A percentile compares a stretch with the other conserved stretches of the same genome.
Conservation (phyloP, 2,113 vertebrate genomes). For the Heterotis niloticus region DNA sequence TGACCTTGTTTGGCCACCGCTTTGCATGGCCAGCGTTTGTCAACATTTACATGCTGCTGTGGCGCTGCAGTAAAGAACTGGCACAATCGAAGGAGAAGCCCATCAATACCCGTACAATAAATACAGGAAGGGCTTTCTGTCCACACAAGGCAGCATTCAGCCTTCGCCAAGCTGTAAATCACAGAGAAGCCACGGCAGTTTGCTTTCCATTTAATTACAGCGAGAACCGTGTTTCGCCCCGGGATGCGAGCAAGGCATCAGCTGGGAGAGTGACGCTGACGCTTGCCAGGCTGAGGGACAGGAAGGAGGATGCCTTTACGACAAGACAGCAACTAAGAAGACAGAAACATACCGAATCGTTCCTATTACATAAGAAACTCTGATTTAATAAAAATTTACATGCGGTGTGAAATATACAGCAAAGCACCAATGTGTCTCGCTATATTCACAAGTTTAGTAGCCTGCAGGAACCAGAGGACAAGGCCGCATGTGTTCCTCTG, state of each 20-base stretch:
- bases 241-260: not conserved
- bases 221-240: constrained; percentile 22
- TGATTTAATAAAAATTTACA: too few species aligned
- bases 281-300: not conserved
- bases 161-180: constrained; percentile 47
- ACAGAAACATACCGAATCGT: too few species aligned
- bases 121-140: constrained; percentile 56
- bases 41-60: not conserved
- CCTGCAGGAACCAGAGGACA: too few species aligned
- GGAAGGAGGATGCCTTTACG: not conserved
- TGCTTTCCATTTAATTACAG: constrained; percentile 55
- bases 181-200: constrained; percentile 51
- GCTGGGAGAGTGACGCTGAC: not conserved
- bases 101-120: constrained; percentile 63
- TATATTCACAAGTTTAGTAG: too few species aligned
- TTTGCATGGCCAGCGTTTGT: not conserved
- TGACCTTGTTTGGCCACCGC: not conserved
- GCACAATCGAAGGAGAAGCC: constrained; percentile 8
- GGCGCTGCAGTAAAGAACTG: not conserved
- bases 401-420: too few species aligned
- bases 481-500: too few species aligned
- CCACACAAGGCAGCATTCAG: not conserved
- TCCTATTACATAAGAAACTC: too few species aligned
- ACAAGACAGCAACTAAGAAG: too few species aligned
- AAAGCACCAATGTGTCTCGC: too few species aligned